Conservation (phyloP, 1,140 invertebrate genomes). For the Drosophila albomicans region DNA sequence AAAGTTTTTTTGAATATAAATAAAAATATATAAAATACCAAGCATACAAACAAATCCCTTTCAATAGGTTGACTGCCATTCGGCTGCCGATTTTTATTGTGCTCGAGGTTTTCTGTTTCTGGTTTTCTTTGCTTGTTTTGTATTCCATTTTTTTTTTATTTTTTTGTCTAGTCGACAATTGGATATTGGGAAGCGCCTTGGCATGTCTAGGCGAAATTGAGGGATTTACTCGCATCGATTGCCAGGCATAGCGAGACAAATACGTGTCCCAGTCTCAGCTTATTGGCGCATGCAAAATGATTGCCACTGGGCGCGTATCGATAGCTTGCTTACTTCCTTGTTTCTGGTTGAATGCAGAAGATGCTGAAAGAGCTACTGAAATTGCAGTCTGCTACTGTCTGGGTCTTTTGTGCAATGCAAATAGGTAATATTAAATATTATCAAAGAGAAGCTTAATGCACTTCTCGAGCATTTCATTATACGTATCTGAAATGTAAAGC, state of each 20-base stretch:
- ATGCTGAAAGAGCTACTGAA: conserved; percentile 8
- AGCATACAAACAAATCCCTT: conserved; percentile 76
- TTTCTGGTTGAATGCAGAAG: no score
- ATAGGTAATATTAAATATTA: conserved; percentile 51
- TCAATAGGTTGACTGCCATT: conserved; percentile 64
- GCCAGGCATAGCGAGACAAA: conserved; percentile 48
- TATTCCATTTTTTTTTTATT: conserved; percentile 49
- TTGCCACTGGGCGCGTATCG: conserved; percentile 57
- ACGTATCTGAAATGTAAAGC: conserved; percentile 17
- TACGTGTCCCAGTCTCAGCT: conserved; percentile 65
- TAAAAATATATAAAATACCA: conserved; percentile 68
- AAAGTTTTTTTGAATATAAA: conserved; percentile 47
- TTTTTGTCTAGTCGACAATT: conserved; percentile 75
- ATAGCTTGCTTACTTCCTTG: conserved; percentile 31
- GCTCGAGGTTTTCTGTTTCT: conserved; percentile 1
- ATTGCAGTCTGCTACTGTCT: conserved; percentile 20
- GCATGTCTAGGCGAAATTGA: conserved; percentile 46
- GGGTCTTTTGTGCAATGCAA: conserved; percentile 22
- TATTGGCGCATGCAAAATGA: conserved; percentile 74
- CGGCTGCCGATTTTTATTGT: conserved; percentile 44
- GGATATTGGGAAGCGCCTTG: conserved; percentile 46
- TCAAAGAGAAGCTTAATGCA: conserved; percentile 5
- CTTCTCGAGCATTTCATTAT: conserved; percentile 3
- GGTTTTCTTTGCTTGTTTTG: conserved; percentile 21
- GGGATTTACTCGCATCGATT: conserved; percentile 53